These are phyloP conservation scores for Nasua narica DNA, from an alignment of 2,797 vertebrate genomes.

Conservation along the genomic window DNA sequence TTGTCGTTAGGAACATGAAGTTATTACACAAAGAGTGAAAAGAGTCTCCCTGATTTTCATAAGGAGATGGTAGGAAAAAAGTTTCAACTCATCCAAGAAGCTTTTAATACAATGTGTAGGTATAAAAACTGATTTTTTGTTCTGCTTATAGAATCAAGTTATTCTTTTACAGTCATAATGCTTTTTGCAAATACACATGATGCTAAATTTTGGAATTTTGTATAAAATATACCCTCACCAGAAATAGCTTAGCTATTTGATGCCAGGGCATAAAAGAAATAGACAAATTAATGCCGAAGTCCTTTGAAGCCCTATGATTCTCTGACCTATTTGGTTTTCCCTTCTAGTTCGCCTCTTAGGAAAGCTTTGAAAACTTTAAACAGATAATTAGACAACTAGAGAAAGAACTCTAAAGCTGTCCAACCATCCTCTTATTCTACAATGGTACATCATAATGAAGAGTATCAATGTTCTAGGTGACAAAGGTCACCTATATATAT, in stretches of 20 bases:
- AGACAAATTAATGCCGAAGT: conserved; percentile 34
- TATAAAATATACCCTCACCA: background rate
- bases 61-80: conserved; percentile 2
- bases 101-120: background rate
- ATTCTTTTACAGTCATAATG: background rate
- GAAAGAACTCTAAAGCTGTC: background rate
- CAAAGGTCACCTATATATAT: conserved; percentile 33
- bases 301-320: conserved; percentile 27
- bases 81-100: background rate
- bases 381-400: conserved; percentile 50
- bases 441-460: conserved; percentile 49
- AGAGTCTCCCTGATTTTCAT: background rate
- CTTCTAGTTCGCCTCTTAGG: conserved; percentile 15
- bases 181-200: background rate
- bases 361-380: conserved; percentile 61
- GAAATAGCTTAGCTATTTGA: background rate
- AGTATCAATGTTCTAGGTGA: conserved; percentile 35
- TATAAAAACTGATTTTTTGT: background rate
- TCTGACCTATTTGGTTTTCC: conserved; percentile 51
- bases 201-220: conserved; percentile 34
- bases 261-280: background rate
- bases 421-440: conserved; percentile 32
- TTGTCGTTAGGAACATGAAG: background rate
- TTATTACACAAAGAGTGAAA: conserved; percentile 30
- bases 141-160: background rate